Evolutionary conservation across 2,113 vertebrate genomes (phyloP).

Genomic region (Crotophaga sulcirostris): DNA sequence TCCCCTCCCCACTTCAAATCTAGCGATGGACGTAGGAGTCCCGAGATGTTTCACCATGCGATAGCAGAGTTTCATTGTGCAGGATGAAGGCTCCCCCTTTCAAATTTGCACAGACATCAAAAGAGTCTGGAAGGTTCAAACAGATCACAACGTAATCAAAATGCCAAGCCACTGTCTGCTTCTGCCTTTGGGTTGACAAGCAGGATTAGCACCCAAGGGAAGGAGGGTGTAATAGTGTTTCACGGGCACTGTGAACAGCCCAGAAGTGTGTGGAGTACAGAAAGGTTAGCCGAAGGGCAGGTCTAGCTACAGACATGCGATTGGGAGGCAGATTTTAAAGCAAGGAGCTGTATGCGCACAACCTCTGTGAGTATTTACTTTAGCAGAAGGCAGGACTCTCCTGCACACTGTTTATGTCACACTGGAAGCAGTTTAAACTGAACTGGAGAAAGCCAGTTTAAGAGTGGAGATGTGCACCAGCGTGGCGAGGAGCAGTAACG

Average conservation of each 20-base stretch:
- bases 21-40: background rate
- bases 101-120: conserved; percentile 65
- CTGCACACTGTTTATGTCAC: background rate
- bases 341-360: background rate
- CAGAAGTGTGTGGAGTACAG: conserved; percentile 48
- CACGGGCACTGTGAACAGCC: conserved; percentile 54
- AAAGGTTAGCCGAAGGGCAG: conserved; percentile 64
- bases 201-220: conserved; percentile 63
- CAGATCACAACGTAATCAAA: conserved; percentile 65
- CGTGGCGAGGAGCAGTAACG: background rate
- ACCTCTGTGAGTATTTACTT: conserved; percentile 17
- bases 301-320: background rate
- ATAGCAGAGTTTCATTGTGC: conserved; percentile 20
- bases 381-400: conserved; percentile 21
- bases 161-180: conserved; percentile 61
- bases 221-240: conserved; percentile 68
- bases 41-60: background rate
- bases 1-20: background rate
- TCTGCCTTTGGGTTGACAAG: conserved; percentile 66
- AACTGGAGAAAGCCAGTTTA: conserved; percentile 11
- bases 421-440: conserved; percentile 18
- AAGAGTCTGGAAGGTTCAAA: conserved; percentile 69
- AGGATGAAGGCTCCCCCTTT: conserved; percentile 48
- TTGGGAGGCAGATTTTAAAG: conserved; percentile 18
- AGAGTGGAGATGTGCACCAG: conserved; percentile 2